Evolutionary conservation across 2,113 vertebrate genomes (phyloP), one percentile per base, ranked within the genome.

Genomic region (Calyptommatus sinebrachiatus): DNA sequence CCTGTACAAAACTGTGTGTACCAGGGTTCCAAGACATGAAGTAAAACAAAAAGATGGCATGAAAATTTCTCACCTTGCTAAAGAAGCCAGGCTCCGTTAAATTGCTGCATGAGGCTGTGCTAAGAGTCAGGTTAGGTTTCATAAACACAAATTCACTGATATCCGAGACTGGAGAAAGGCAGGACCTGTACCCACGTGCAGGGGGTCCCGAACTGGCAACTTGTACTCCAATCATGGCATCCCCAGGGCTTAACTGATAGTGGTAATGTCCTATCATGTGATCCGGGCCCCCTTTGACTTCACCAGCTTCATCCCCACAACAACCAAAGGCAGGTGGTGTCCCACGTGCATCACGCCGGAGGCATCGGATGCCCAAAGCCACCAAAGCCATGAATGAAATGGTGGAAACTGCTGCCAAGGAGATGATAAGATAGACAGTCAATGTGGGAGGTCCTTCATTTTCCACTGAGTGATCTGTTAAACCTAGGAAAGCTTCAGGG

Each of bases 361-460:
- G 81, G 69, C 91, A 93, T 78, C 90, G 86, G 6, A 87, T 70
- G 0, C 87, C 88, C 88, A 93, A 81, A 10, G 41, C 91, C n/a
- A 73, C 88, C 92, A 93, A 75, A 84, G 80, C 92, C 84, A 90
- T 90, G 82, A 94, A 93, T 0, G 94, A 96, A 78, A 97, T 92
- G 0, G 90, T 92, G 10, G 96, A 97, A 75, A 97, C 95, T 77
- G 95, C 95, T 72, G 95, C 96, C 24, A 98, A 83, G 66, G 96
- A 94, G 70, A 96, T 94, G 7, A 97, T 96, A 82, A 98, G 94
- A 81, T 97, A 98, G 71, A 97, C 87, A 0, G 96, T 97, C 53
- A 96, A 89, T 3, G 93, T 91, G 3, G 96, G 92, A 87, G 96
- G 91, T 78, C 95, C 94, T 81, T 84, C 90, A 86, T 73, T 88